phyloP scores from a whole-genome alignment of 2,113 vertebrate species.

The Pelobates fuscus region DNA sequence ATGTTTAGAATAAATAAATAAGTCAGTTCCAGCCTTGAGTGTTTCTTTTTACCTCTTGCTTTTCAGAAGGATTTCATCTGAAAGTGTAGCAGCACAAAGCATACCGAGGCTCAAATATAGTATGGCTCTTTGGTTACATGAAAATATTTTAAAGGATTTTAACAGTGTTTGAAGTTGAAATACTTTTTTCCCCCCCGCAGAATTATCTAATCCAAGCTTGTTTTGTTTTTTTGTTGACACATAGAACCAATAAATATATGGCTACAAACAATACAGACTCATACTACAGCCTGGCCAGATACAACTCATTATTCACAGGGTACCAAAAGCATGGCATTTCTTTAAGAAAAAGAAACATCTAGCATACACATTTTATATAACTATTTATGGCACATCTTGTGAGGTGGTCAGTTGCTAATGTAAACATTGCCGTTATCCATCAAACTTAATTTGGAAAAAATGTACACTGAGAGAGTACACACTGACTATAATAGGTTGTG shows the following conservation, averaged over 20 bases:
- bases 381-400: conserved; percentile 4
- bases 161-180: no score
- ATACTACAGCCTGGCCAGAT: not conserved
- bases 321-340: conserved; percentile 19
- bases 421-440: conserved; percentile 25
- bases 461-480: not conserved
- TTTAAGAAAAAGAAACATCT: conserved; percentile 8
- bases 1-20: no score
- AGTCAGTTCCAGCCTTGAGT: no score
- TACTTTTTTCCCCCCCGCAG: no score
- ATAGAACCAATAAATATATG: not conserved
- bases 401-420: conserved; percentile 18
- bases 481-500: conserved; percentile 10
- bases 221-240: not conserved
- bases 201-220: not conserved
- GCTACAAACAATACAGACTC: not conserved
- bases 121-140: no score
- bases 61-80: no score
- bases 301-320: conserved; percentile 21
- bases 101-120: no score
- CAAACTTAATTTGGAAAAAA: conserved; percentile 7
- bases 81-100: no score
- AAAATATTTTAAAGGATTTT: no score
- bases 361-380: conserved; percentile 20
- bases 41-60: no score